Evolutionary conservation across 2,113 vertebrate species (phyloP), one percentile per base, ranked within the genome.

Genomic region (Nothoprocta pentlandii): DNA sequence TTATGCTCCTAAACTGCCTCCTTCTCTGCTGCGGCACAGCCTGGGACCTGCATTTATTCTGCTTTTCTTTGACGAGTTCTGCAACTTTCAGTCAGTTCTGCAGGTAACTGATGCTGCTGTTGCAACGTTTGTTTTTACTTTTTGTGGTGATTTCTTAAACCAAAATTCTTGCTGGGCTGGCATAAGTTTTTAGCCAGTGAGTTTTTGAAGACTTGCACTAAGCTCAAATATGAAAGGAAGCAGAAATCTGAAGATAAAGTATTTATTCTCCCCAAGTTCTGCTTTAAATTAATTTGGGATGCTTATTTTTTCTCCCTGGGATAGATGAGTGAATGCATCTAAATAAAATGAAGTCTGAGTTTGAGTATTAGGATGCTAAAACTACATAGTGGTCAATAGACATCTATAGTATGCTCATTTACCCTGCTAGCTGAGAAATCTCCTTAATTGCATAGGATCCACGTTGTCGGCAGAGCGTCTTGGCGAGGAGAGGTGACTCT

Each of bases 41-140:
- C 90, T 34, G 71, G 94, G 93, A 96, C 95, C 97, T 90, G 93
- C 88, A 69, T 95, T 90, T 91, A 61, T 90, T 96, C 96, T 97
- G 96, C 93, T 97, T 97, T 76, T 96, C 79, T 96, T 88, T 83
- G 96, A 36, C 44, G 70, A 93, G 74, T 82, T 79, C 75, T 83
- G 89, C 78, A 47, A 64, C 91, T 78, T 53, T 92, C 53, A 46
- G 91, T 83, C 69, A 47, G 86, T 95, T 95, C 87, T 49, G 46
- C 93, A 97, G 95, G 95, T 93, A 92, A 93, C 84, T 22, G 46
- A 46, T 93, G 89, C 91, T 94, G 84, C 92, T 68, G 13, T 91
- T 69, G 78, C 84, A 89, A 74, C 42, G 1, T 51, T 91, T 89
- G 81, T 63, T 91, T n/a, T 92, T 44, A 78, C 91, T 90, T 53